Evolutionary conservation across 64 coral and sea anemone genomes (phyloP).

Genomic region (Montipora foliosa): DNA sequence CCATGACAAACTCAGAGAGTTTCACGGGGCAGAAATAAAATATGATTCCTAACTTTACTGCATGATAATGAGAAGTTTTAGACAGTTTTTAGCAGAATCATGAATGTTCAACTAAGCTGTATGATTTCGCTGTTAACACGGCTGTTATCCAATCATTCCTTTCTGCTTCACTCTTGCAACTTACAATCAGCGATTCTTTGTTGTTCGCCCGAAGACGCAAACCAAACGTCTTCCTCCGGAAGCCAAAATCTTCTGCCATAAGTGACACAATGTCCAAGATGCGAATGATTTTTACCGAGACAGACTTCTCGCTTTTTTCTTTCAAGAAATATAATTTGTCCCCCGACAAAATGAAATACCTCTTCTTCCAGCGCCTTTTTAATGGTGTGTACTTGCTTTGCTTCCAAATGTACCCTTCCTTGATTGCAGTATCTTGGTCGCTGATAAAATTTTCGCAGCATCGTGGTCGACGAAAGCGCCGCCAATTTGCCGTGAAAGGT

Average conservation of each 20-base stretch:
- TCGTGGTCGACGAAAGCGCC: conserved; percentile 24
- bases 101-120: conserved; percentile 40
- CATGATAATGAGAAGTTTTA: no score
- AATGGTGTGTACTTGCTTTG: conserved; percentile 37
- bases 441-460: conserved; percentile 24
- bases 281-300: conserved; percentile 63
- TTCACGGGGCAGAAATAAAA: neutral
- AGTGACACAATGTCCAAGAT: conserved; percentile 65
- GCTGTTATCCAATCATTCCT: conserved; percentile 75
- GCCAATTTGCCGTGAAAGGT: conserved; percentile 21
- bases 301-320: conserved; percentile 59
- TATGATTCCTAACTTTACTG: no score
- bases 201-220: conserved; percentile 64
- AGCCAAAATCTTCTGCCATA: conserved; percentile 66
- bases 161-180: conserved; percentile 56
- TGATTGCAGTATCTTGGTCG: conserved; percentile 12
- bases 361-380: conserved; percentile 53
- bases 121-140: conserved; percentile 69
- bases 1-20: neutral
- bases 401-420: conserved; percentile 70
- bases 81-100: neutral
- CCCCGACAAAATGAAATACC: conserved; percentile 63
- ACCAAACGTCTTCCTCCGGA: conserved; percentile 62
- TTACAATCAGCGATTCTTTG: conserved; percentile 53
- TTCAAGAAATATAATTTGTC: conserved; percentile 76